Conservation (phyloP, 2,888 invertebrate species). For the Campaea margaritaria region DNA sequence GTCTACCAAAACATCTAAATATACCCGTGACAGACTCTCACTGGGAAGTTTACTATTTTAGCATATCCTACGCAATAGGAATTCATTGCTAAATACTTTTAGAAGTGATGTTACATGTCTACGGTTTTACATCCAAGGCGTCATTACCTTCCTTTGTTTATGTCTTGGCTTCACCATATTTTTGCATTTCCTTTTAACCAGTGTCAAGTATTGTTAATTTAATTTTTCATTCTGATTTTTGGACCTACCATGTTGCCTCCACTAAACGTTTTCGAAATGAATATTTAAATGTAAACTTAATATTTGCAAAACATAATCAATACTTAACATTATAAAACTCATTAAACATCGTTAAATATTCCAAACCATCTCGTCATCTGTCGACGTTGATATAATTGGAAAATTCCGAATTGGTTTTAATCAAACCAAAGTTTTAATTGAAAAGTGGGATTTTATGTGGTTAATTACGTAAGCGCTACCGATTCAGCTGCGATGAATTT, state of each 20-base stretch:
- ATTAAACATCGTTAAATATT: not conserved
- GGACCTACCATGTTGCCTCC: too few species aligned
- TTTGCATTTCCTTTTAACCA: too few species aligned
- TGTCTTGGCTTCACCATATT: too few species aligned
- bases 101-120: slow-evolving; percentile 9
- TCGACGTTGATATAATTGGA: not conserved
- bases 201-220: too few species aligned
- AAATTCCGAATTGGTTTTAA: slow-evolving; percentile 3
- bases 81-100: slow-evolving; percentile 22
- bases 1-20: slow-evolving; percentile 24
- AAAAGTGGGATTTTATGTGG: not conserved
- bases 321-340: too few species aligned
- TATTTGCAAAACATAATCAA: too few species aligned
- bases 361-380: not conserved
- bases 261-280: too few species aligned
- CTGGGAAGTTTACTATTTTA: slow-evolving; percentile 11
- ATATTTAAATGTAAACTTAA: too few species aligned
- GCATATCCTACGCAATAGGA: slow-evolving; percentile 21
- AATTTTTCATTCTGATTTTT: too few species aligned
- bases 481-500: not conserved
- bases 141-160: too few species aligned
- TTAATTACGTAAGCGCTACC: slow-evolving; percentile 4
- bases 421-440: slow-evolving; percentile 25
- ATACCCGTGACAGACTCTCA: slow-evolving; percentile 21
- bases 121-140: too few species aligned